These are phyloP conservation scores for Achatina immaculata DNA, from an alignment of 1,140 invertebrate species.

Conservation along the genomic window DNA sequence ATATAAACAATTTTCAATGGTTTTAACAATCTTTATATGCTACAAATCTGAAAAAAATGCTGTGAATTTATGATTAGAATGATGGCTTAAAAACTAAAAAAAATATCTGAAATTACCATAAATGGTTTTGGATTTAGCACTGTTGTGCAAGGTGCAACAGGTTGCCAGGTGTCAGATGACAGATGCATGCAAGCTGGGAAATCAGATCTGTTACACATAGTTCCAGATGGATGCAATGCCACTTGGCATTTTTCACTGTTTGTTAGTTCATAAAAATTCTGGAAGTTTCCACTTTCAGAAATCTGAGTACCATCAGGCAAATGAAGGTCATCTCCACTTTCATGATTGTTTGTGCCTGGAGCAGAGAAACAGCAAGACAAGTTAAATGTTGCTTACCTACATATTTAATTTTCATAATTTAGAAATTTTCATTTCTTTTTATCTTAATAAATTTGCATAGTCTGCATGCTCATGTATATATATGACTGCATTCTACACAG, in stretches of 20 bases:
- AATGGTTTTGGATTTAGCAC: not conserved
- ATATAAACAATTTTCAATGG: no score
- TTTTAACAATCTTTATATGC: no score
- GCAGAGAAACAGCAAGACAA: not conserved
- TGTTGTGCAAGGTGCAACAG: not conserved
- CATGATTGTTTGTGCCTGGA: constrained; percentile 26
- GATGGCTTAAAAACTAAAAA: no score
- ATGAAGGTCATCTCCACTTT: constrained; percentile 7
- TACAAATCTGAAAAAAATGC: no score
- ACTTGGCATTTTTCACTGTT: not conserved
- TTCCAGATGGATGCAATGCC: not conserved
- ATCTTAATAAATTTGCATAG: no score
- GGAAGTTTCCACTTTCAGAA: not conserved
- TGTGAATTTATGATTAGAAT: no score
- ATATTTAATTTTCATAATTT: no score
- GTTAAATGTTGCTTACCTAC: no score
- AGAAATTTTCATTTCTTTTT: no score
- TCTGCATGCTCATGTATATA: no score
- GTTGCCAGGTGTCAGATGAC: not conserved
- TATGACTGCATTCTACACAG: no score
- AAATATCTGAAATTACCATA: not conserved
- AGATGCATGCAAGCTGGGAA: not conserved
- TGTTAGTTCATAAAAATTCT: constrained; percentile 22
- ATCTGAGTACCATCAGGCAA: not conserved
- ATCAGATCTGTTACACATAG: not conserved